These are phyloP conservation scores for Camelus bactrianus DNA, from an alignment of 2,113 vertebrate genomes.

Conservation along the genomic window DNA sequence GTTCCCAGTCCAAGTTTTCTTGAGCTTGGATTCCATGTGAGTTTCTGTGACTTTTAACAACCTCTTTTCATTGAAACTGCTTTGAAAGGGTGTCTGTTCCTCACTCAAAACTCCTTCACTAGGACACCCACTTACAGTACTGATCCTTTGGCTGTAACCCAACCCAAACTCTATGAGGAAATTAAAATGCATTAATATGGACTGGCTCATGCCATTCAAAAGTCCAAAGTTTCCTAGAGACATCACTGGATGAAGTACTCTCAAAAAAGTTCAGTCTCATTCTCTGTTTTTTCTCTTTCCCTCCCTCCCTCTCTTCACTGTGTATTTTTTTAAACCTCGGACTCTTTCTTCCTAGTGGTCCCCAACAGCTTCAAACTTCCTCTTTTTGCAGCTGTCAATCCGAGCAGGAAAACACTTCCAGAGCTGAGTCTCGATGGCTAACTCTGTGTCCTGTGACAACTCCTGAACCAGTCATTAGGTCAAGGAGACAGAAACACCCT, in stretches of 20 bases:
- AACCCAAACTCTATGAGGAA: not conserved
- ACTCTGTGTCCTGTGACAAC: not conserved
- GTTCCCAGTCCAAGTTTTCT: not conserved
- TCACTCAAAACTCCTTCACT: not conserved
- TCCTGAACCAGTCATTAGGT: not conserved
- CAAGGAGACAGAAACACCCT: not conserved
- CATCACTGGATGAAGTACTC: not conserved
- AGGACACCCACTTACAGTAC: not conserved
- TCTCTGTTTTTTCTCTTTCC: not conserved
- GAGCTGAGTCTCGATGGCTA: not conserved
- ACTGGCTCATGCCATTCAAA: not conserved
- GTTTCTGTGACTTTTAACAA: not conserved
- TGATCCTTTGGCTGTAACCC: not conserved
- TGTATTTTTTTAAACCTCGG: not conserved
- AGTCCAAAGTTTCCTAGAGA: not conserved
- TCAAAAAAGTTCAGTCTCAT: not conserved
- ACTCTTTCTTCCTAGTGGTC: not conserved
- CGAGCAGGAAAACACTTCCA: not conserved
- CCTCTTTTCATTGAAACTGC: not conserved
- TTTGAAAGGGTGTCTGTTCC: not conserved
- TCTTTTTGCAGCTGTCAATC: not conserved
- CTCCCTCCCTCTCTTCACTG: not conserved
- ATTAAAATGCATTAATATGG: not conserved
- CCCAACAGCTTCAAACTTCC: not conserved
- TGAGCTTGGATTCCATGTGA: not conserved